A percentile compares a stretch with the other conserved stretches of the same genome.
Conservation (phyloP, 2,888 invertebrate genomes). For the Adineta ricciae region DNA sequence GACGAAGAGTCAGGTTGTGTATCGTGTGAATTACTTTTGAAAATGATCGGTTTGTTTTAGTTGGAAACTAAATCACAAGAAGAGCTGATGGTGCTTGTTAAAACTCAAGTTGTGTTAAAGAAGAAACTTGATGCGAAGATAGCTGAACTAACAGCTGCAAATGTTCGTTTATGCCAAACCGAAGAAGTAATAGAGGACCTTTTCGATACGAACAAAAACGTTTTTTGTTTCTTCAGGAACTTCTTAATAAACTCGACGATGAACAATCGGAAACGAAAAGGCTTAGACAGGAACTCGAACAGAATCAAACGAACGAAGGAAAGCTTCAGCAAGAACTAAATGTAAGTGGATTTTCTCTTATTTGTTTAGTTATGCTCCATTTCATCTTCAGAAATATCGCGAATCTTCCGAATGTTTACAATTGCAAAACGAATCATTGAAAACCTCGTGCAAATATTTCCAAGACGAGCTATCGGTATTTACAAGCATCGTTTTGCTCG, state of each 20-base stretch:
- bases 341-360: background rate
- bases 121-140: background rate
- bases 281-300: background rate
- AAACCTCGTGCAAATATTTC: background rate
- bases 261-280: background rate
- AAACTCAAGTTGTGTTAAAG: background rate
- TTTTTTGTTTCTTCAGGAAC: background rate
- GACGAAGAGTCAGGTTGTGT: background rate
- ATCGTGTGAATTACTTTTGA: no score
- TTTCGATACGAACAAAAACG: no score
- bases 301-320: background rate
- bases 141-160: background rate
- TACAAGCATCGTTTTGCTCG: background rate
- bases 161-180: background rate
- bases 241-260: background rate
- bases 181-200: background rate
- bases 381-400: background rate
- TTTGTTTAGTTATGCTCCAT: background rate
- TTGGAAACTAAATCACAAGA: background rate
- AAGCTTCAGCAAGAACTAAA: conserved; percentile 12
- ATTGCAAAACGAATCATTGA: background rate
- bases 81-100: background rate
- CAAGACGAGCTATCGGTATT: background rate
- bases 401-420: background rate
- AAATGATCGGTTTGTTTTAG: background rate